Base-by-base conservation (phyloP, 2,797 vertebrate genomes). In the Lepus oiostolus region DNA sequence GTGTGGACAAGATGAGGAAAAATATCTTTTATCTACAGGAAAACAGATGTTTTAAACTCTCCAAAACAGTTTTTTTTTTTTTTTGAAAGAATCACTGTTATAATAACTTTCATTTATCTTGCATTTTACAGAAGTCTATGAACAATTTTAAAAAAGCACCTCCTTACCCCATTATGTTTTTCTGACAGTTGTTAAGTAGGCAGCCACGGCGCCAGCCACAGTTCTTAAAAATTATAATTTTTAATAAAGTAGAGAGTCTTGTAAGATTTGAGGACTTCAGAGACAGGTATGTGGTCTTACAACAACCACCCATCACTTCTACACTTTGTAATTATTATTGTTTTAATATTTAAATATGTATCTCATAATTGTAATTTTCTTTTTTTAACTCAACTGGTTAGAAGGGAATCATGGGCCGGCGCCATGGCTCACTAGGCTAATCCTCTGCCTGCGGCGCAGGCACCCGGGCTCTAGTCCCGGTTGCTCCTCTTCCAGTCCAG, bases 21-120 rank as follows among this genome's bases (percentile, higher is more conserved):
- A 87, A 47, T 54, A 63, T 4, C 24, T 92, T 94, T 90, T 65
- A 42, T 80, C 42, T 95, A 30, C 0, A 67, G 16, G 85, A 87
- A 90, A 90, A 95, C 9, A 70, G 22, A 68, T 12, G 2, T n/a
- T 60, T 94, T 72, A 50, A 84, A 68, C 13, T 70, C 79, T 90
- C 80, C 67, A 68, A 92, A 81, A 83, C 7, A 92, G 70, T 74
- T 50, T 35, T 35, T 35, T 35, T 35, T 35, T 35, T 35, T 35
- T 35, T 35, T 35, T 35, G 35, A 35, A 35, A 35, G 35, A 35
- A 35, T 35, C 35, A 35, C 35, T 35, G 35, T 35, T 35, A 35
- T 35, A 35, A 35, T 35, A 35, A 35, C 35, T 35, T 35, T 35
- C 35, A 35, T 35, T 35, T 35, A 35, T 35, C 35, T 35, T 35